Percentiles rank a stretch among this genome's conserved stretches.
Evolutionary conservation across 2,888 invertebrate genomes (phyloP).

Genomic region (Ichneumoninae sp.): DNA sequence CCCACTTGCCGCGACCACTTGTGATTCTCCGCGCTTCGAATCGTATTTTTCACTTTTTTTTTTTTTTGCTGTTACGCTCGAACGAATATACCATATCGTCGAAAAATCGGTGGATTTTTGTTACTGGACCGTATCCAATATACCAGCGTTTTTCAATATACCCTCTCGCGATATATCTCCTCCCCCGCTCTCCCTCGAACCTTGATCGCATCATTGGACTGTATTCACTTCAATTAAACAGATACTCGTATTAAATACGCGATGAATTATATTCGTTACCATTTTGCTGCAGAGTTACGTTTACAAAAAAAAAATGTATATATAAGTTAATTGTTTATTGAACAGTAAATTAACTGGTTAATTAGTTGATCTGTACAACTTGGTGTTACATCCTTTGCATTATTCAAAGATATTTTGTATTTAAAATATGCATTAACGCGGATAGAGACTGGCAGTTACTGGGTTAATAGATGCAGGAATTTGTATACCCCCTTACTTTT

Average conservation of each 20-base stretch:
- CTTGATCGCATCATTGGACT: background rate
- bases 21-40: conserved; percentile 57
- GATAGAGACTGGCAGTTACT: too few species aligned
- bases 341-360: too few species aligned
- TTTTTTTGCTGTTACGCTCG: conserved; percentile 17
- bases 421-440: too few species aligned
- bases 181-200: background rate
- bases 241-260: background rate
- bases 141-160: background rate
- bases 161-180: background rate
- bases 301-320: too few species aligned
- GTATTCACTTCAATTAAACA: background rate
- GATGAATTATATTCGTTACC: too few species aligned
- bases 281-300: too few species aligned
- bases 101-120: conserved; percentile 39
- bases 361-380: too few species aligned
- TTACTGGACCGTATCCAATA: conserved; percentile 24
- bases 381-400: too few species aligned
- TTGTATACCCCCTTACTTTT: too few species aligned
- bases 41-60: conserved; percentile 2
- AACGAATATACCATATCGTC: conserved; percentile 52
- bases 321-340: too few species aligned
- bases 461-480: too few species aligned
- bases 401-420: too few species aligned
- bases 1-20: conserved; percentile 65